Evolutionary conservation across 2,113 vertebrate genomes (phyloP).

Genomic region (Calyptommatus sinebrachiatus): DNA sequence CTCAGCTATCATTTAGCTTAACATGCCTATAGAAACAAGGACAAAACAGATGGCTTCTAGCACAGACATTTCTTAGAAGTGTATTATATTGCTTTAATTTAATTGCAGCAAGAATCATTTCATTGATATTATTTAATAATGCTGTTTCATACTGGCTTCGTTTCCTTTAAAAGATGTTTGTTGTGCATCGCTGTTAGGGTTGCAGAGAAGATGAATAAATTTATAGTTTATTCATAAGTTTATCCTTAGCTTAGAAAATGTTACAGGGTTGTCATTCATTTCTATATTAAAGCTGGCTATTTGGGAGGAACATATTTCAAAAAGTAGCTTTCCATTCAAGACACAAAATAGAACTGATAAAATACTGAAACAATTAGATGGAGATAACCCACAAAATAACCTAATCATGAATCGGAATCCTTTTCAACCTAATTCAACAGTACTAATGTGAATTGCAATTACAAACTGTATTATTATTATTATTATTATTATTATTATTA

Average conservation of each 20-base stretch:
- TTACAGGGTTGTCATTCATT: too few relatives aligned
- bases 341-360: too few relatives aligned
- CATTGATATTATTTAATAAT: not conserved
- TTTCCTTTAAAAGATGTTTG: not conserved
- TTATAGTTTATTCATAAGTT: not conserved
- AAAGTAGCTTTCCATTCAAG: too few relatives aligned
- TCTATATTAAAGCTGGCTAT: too few relatives aligned
- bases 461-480: too few relatives aligned
- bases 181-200: not conserved
- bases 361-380: too few relatives aligned
- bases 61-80: not conserved
- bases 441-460: too few relatives aligned
- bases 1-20: slow-evolving; percentile 39
- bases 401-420: too few relatives aligned
- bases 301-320: too few relatives aligned
- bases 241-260: not conserved
- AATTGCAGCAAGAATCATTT: not conserved
- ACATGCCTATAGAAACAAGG: slow-evolving; percentile 2
- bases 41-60: slow-evolving; percentile 23
- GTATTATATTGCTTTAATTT: slow-evolving; percentile 1
- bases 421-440: too few relatives aligned
- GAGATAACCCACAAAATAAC: too few relatives aligned
- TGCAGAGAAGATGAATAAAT: not conserved
- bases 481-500: too few relatives aligned
- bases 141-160: not conserved